A percentile compares a stretch with the other conserved stretches of the same genome.
phyloP scores from a whole-genome alignment of 1,140 invertebrate species.

The Muscidifurax raptorellus region DNA sequence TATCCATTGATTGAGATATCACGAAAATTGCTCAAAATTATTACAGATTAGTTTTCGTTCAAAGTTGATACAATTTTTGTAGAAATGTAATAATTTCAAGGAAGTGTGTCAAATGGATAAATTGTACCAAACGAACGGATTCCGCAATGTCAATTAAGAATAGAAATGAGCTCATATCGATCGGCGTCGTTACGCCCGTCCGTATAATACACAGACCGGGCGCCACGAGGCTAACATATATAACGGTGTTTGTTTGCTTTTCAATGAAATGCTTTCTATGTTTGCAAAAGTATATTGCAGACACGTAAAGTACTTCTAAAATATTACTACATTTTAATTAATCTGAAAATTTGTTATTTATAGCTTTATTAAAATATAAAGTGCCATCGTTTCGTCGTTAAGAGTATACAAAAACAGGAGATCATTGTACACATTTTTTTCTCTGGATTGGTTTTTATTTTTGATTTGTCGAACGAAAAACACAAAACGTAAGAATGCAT shows the following conservation, averaged over 20 bases:
- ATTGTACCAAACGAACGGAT: not conserved
- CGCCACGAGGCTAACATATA: not conserved
- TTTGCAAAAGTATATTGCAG: too few relatives aligned
- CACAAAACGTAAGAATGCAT: not conserved
- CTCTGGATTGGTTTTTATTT: not conserved
- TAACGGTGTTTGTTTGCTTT: not conserved
- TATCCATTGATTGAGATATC: not conserved
- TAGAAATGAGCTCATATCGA: not conserved
- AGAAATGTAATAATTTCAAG: not conserved
- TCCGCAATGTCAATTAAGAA: not conserved
- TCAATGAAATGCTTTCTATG: not conserved
- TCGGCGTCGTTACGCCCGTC: not conserved
- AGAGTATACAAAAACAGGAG: not conserved
- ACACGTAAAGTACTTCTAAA: conserved; percentile 6
- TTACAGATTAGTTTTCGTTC: not conserved
- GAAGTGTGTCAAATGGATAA: not conserved
- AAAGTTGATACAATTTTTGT: not conserved
- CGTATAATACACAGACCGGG: not conserved
- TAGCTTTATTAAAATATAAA: not conserved
- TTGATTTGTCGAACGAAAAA: not conserved
- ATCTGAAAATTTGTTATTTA: conserved; percentile 36
- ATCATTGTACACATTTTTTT: not conserved
- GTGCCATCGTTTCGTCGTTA: not conserved
- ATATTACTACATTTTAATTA: not conserved
- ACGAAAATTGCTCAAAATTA: not conserved